Evolutionary conservation across 2,113 vertebrate species (phyloP), one percentile per base, ranked within the genome.

Genomic region (Litocranius walleri): DNA sequence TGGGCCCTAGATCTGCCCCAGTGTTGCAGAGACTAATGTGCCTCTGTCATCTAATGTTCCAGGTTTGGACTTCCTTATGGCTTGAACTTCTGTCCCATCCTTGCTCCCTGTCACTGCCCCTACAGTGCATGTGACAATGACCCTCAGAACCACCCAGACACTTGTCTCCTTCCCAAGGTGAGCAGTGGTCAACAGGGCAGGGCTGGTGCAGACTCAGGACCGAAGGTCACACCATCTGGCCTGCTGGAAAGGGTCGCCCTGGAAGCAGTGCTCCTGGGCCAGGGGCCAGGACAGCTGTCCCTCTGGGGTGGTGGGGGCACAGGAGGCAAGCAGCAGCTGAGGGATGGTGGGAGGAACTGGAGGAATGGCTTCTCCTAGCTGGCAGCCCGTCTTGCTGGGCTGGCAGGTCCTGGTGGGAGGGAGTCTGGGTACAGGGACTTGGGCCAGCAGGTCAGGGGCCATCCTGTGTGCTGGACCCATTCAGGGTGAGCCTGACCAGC

Each of bases 301-400:
- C 48, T 92, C 36, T 1, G 0, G 6, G 12, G 4, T 14, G 67
- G 33, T 8, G 13, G 23, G 61, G 40, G 45, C 50, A 21, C 3
- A 3, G n/a, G 71, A 30, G 50, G 52, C 77, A 15, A 14, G 64
- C 3, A 43, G 45, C 71, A 27, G 45, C 14, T 13, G 5, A 52
- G 56, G 23, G n/a, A 3, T 7, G 45, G 50, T 16, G 30, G 92
- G 43, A 21, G 30, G 86, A 45, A 8, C 29, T 11, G 27, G 48
- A 45, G 30, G 36, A 13, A 64, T 56, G 93, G 96, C 93, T 95
- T 94, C 77, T 93, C 30, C 83, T 61, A 7, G 71, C 9, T 36
- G 77, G 40, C 36, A 36, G 59, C 77, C 50, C 0, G 0, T 33
- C 43, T 54, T 25, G 13, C 10, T 27, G 59, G 90, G 25, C 87